These are phyloP conservation scores for Melangyna quadrimaculata DNA, from an alignment of 2,888 invertebrate species.

Conservation along the genomic window DNA sequence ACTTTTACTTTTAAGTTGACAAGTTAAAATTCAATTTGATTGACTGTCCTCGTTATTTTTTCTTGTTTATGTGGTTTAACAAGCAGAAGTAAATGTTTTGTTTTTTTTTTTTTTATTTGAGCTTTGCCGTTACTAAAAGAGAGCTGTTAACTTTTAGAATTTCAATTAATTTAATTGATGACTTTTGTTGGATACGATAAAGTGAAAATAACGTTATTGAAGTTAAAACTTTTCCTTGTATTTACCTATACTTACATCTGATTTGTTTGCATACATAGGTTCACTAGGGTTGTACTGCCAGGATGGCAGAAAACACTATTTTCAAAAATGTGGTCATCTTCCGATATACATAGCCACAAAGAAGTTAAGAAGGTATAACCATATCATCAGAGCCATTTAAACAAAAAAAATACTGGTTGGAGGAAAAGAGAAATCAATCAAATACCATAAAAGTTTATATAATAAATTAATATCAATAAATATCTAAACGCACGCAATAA, in stretches of 20 bases:
- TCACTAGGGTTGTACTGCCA: not conserved
- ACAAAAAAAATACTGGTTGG: not conserved
- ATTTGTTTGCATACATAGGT: not conserved
- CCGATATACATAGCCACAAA: too few relatives aligned
- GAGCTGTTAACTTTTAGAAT: not conserved
- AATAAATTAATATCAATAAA: constrained; percentile 27
- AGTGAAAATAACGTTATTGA: too few relatives aligned
- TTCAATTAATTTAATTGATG: not conserved
- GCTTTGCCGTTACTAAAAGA: constrained; percentile 1
- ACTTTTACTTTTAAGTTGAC: not conserved
- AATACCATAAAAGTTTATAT: constrained; percentile 1
- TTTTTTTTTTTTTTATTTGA: constrained; percentile 40
- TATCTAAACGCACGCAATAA: constrained; percentile 11
- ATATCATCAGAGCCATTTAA: not conserved
- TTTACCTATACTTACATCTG: not conserved
- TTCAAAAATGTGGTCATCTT: too few relatives aligned
- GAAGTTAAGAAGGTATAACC: too few relatives aligned
- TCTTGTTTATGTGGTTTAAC: constrained; percentile 36
- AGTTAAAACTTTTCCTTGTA: not conserved
- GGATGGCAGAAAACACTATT: too few relatives aligned
- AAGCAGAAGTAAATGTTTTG: constrained; percentile 11
- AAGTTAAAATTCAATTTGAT: not conserved
- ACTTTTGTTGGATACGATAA: constrained; percentile 19
- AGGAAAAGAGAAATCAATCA: not conserved
- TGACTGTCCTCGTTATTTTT: constrained; percentile 24